Conservation (phyloP, 2,888 invertebrate genomes). For the Drosophila pullipes region DNA sequence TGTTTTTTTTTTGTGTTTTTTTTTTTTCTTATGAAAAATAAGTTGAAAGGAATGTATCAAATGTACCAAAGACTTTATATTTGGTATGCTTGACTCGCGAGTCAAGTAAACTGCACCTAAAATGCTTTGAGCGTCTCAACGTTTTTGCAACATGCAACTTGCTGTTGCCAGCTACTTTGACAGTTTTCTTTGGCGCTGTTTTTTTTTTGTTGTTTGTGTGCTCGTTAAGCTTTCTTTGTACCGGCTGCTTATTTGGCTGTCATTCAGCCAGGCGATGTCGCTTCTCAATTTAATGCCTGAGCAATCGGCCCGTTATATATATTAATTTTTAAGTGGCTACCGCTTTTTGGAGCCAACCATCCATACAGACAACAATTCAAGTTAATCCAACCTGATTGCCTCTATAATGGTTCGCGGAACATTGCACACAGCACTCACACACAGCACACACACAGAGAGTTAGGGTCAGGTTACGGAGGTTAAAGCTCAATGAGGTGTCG, state of each 20-base stretch:
- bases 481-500: conserved; percentile 74
- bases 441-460: conserved; percentile 3
- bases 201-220: conserved; percentile 49
- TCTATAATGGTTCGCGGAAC: conserved; percentile 68
- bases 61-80: conserved; percentile 30
- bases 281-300: conserved; percentile 56
- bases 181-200: conserved; percentile 31
- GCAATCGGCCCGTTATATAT: conserved; percentile 55
- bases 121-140: conserved; percentile 49
- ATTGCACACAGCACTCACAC: conserved; percentile 43
- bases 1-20: conserved; percentile 32
- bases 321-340: conserved; percentile 67
- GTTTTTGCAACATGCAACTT: conserved; percentile 22
- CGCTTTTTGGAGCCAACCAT: conserved; percentile 27
- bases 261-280: conserved; percentile 35
- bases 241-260: conserved; percentile 48
- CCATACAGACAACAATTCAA: conserved; percentile 3
- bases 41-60: conserved; percentile 59
- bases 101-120: conserved; percentile 65
- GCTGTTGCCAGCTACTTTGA: conserved; percentile 27
- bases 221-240: conserved; percentile 64
- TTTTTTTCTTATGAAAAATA: conserved; percentile 52
- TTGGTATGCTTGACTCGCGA: conserved; percentile 55
- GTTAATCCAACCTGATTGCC: conserved; percentile 40
- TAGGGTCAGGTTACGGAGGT: conserved; percentile 62